Percentiles rank a stretch among this genome's conserved stretches.
phyloP scores from a whole-genome alignment of 30 jellyfish, hydroid and myxozoan species.

The Sanderia malayensis region DNA sequence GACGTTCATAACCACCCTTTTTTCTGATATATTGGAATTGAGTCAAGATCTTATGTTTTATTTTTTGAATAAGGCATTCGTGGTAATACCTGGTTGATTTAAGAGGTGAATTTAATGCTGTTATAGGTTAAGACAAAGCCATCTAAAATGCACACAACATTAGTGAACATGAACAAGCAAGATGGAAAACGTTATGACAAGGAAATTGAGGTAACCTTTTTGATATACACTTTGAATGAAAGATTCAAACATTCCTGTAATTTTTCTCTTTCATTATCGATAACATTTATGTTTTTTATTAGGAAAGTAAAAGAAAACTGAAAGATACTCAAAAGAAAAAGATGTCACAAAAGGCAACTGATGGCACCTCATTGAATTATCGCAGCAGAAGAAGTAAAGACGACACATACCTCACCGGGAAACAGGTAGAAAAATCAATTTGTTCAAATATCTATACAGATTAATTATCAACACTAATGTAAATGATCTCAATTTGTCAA shows the following conservation, averaged over 20 bases:
- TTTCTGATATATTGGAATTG: too few species aligned
- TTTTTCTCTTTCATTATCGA: not conserved
- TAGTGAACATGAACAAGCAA: constrained; percentile 52
- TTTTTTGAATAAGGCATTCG: too few species aligned
- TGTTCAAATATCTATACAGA: too few species aligned
- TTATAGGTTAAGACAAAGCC: constrained; percentile 74
- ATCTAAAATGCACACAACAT: constrained; percentile 59
- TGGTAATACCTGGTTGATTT: too few species aligned
- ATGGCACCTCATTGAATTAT: not conserved
- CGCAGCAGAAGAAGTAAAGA: constrained; percentile 40
- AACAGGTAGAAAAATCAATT: too few species aligned
- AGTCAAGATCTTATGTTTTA: too few species aligned
- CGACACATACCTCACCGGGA: constrained; percentile 21
- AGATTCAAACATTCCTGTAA: too few species aligned
- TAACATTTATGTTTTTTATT: too few species aligned
- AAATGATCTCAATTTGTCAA: too few species aligned
- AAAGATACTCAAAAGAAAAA: constrained; percentile 46
- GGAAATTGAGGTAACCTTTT: constrained; percentile 48
- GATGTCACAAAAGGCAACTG: constrained; percentile 17
- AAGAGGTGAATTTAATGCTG: not conserved
- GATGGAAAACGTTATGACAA: constrained; percentile 60
- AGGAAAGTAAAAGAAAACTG: constrained; percentile 34
- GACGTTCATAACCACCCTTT: too few species aligned
- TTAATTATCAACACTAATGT: too few species aligned
- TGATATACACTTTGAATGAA: not conserved